Conservation (phyloP, 2,888 invertebrate genomes). For the Xestobium rufovillosum region DNA sequence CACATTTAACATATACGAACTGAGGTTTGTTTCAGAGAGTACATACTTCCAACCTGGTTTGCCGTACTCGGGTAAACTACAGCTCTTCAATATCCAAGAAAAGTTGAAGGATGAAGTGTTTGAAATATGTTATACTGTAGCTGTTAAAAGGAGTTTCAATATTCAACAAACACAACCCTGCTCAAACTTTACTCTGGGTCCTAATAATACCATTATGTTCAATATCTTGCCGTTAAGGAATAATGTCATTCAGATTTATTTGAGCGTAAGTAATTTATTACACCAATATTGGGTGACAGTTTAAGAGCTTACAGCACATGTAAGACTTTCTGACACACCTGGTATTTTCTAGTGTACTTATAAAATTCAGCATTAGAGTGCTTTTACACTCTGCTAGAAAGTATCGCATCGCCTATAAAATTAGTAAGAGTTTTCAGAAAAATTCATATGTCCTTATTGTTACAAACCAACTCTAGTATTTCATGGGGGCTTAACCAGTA, state of each 20-base stretch:
- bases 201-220: conserved; percentile 31
- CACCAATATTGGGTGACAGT: too few species aligned
- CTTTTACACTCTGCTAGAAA: too few species aligned
- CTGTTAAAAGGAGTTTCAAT: conserved; percentile 38
- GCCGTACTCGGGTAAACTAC: conserved; percentile 60
- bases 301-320: too few species aligned
- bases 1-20: conserved; percentile 48
- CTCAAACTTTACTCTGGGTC: conserved; percentile 30
- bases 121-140: conserved; percentile 39
- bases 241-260: conserved; percentile 35
- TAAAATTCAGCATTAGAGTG: too few species aligned
- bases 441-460: too few species aligned
- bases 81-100: conserved; percentile 22
- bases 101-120: conserved; percentile 28
- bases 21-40: conserved; percentile 53
- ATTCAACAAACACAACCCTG: conserved; percentile 35
- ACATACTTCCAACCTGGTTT: conserved; percentile 62
- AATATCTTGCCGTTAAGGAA: conserved; percentile 35
- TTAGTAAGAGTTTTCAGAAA: too few species aligned
- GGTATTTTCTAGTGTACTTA: too few species aligned
- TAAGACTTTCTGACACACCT: too few species aligned
- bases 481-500: too few species aligned
- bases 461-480: too few species aligned
- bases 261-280: conserved; percentile 31
- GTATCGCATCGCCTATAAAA: too few species aligned